Base-by-base conservation (phyloP, 2,888 invertebrate genomes). In the Drosophila quinaria region DNA sequence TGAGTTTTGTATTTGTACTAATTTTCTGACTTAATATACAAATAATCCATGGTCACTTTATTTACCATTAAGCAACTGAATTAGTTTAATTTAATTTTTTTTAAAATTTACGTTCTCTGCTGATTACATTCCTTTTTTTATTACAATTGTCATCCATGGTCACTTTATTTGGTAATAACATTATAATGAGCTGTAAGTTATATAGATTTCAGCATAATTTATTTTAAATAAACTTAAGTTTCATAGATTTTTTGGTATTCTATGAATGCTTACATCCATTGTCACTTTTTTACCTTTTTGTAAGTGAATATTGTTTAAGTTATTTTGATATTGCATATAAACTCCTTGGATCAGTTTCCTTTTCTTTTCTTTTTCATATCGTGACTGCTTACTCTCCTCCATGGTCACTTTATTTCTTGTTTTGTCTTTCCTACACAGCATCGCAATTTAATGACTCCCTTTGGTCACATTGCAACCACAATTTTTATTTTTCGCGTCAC, bases 371-470 rank as follows among this genome's bases (percentile, higher is more conserved):
- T 31, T 29, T 31, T 41, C 54, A 31, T 19, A n/a, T 22, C 1
- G 3, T n/a, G n/a, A 19, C 10, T 4, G 13, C 1, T 42, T n/a
- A 2, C 6, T 13, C 44, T 1, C 55, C 55, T 44, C 33, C 55
- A 19, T 44, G 15, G 44, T 56, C 42, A 55, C 19, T 55, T 55
- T 31, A 29, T 9, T 31, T 25, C 11, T 25, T 52, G 15, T n/a
- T 10, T 11, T 52, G 25, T 10, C 15, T 13, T 31, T 54, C 9
- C 9, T 31, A 54, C 4, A 41, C 29, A 10, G 17, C 19, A 4
- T 22, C n/a, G 33, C 3, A 11, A 33, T 22, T n/a, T 31, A 56
- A 56, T 56, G 55, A 44, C 33, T 56, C 55, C 55, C 55, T 35
- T n/a, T 35, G 31, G 44, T 35, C 55, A 35, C 55, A 56, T 56